Conservation (phyloP, 2,113 vertebrate genomes). For the Rattus rattus region DNA sequence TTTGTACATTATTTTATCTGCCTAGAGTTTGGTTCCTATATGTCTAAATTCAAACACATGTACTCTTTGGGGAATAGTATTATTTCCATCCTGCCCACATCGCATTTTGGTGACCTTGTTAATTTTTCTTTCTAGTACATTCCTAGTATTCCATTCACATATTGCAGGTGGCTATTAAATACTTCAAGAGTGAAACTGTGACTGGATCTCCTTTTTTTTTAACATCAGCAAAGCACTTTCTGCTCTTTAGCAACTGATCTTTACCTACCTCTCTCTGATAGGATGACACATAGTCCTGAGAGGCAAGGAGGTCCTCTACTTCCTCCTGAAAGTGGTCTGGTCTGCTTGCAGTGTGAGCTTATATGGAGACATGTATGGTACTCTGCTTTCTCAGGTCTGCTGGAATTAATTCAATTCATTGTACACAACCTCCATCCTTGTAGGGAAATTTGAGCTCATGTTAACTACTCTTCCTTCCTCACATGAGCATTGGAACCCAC, state of each 20-base stretch:
- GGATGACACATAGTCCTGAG: neutral
- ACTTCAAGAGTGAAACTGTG: neutral
- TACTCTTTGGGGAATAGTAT: neutral
- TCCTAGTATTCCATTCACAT: neutral
- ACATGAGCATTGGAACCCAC: neutral
- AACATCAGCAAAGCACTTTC: neutral
- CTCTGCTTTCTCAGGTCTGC: neutral
- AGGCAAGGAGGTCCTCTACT: neutral
- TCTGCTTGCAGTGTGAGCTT: neutral
- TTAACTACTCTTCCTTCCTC: neutral
- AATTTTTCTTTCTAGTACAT: neutral
- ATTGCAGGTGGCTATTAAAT: neutral
- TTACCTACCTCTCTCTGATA: neutral
- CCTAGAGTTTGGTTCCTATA: neutral
- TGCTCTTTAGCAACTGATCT: neutral
- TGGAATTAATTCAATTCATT: neutral
- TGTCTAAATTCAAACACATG: slow-evolving; percentile 11
- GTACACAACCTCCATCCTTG: neutral
- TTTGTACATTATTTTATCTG: neutral
- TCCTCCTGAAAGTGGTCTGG: neutral
- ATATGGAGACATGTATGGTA: neutral
- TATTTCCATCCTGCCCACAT: neutral
- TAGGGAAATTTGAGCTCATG: neutral
- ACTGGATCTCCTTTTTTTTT: too few species aligned
- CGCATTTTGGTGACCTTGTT: neutral